phyloP scores from a whole-genome alignment of 2,113 vertebrate species.

The Plecotus auritus region DNA sequence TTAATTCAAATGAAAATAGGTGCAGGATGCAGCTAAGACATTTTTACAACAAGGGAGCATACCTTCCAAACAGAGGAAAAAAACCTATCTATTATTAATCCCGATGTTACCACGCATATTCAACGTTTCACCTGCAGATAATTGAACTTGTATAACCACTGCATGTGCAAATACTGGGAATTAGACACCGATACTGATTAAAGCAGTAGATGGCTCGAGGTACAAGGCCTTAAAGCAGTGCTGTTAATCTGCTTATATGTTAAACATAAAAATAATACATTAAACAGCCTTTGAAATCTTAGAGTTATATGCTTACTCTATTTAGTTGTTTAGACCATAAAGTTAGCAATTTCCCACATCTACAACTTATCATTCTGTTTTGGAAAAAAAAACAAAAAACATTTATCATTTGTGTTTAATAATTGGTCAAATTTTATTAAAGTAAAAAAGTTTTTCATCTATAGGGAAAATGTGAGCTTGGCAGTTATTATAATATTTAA shows the following conservation, averaged over 20 bases:
- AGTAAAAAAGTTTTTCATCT: neutral
- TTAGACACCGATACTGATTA: conserved; percentile 49
- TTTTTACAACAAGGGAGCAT: conserved; percentile 51
- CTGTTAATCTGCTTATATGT: conserved; percentile 21
- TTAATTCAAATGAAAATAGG: conserved; percentile 28
- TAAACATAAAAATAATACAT: neutral
- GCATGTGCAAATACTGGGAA: conserved; percentile 50
- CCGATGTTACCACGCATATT: conserved; percentile 59
- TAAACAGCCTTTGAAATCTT: conserved; percentile 34
- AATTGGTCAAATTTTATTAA: neutral
- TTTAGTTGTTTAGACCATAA: conserved; percentile 33
- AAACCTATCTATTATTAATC: conserved; percentile 69
- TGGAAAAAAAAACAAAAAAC: neutral
- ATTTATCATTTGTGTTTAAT: neutral
- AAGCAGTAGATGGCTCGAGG: conserved; percentile 16
- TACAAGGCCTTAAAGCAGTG: neutral
- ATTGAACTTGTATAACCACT: conserved; percentile 55
- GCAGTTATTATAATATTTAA: neutral
- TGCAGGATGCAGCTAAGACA: neutral
- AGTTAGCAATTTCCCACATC: neutral
- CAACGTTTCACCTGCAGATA: conserved; percentile 70
- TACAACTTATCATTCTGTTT: neutral
- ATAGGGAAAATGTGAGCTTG: neutral
- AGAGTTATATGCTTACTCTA: conserved; percentile 2
- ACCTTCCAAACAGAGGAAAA: conserved; percentile 68